Percentiles rank a stretch among this genome's conserved stretches.
Evolutionary conservation across 2,888 invertebrate genomes (phyloP).

Genomic region (Synanthedon formicaeformis): DNA sequence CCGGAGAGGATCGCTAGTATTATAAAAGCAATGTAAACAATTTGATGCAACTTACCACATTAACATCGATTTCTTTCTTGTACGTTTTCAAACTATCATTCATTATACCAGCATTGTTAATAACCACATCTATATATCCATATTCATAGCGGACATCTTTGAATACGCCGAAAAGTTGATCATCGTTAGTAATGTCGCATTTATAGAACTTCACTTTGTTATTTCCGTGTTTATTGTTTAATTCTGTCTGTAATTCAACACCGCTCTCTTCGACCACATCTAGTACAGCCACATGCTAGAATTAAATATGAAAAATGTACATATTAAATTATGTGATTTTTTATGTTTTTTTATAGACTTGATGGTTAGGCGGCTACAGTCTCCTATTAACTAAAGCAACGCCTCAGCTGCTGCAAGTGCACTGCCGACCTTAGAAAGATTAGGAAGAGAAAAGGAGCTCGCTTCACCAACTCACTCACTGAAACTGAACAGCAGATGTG

Average conservation of each 20-base stretch:
- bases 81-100: constrained; percentile 5
- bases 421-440: too few species aligned
- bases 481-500: too few species aligned
- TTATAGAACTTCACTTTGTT: constrained; percentile 3
- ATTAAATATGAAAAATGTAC: not conserved
- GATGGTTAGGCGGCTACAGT: too few species aligned
- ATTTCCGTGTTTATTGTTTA: constrained; percentile 5
- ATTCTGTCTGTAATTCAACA: constrained; percentile 1
- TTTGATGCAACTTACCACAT: constrained; percentile 4
- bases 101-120: constrained; percentile 9
- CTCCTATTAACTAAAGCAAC: too few species aligned
- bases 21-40: too few species aligned
- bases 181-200: constrained; percentile 7
- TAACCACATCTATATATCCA: constrained; percentile 5
- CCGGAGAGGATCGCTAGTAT: too few species aligned
- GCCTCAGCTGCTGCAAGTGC: too few species aligned
- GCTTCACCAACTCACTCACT: too few species aligned
- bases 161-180: constrained; percentile 3
- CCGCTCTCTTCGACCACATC: constrained; percentile 6
- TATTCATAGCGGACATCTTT: constrained; percentile 3
- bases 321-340: too few species aligned
- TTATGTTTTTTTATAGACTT: too few species aligned
- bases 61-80: constrained; percentile 7
- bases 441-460: too few species aligned
- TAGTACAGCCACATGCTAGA: constrained; percentile 4